phyloP scores from a whole-genome alignment of 2,113 vertebrate species.

The Hystrix brachyura region DNA sequence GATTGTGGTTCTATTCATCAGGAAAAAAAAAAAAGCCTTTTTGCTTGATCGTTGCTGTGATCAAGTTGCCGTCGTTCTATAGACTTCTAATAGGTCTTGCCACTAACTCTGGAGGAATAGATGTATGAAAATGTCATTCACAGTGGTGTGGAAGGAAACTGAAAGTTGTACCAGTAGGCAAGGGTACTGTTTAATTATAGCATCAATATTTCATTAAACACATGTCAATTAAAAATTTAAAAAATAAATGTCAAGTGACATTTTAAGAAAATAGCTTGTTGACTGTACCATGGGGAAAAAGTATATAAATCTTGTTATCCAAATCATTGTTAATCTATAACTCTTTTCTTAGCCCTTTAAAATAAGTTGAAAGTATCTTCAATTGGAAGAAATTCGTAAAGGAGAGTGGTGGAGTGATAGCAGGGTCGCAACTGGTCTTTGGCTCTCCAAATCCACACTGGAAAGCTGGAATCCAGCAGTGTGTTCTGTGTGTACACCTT shows the following conservation, averaged over 20 bases:
- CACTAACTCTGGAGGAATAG: not conserved
- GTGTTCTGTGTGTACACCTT: not conserved
- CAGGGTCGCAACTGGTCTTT: no score
- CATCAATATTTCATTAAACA: not conserved
- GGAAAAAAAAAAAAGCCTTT: not conserved
- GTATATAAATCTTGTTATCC: not conserved
- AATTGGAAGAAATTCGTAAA: not conserved
- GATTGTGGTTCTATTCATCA: constrained; percentile 32
- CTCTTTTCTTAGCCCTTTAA: not conserved
- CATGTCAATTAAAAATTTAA: not conserved
- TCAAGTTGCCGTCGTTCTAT: not conserved
- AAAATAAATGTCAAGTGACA: not conserved
- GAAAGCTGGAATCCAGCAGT: not conserved
- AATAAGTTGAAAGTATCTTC: not conserved
- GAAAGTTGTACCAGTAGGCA: not conserved
- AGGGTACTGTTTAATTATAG: not conserved
- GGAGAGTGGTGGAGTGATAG: not conserved
- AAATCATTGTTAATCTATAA: not conserved
- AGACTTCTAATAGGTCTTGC: constrained; percentile 33
- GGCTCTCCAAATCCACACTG: fast-evolving
- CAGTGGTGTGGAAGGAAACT: not conserved
- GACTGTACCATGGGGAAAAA: not conserved
- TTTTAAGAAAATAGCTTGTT: constrained; percentile 29
- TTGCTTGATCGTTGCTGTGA: not conserved
- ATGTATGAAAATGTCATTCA: not conserved